These are phyloP conservation scores for Clostera curtula DNA, from an alignment of 2,888 invertebrate species.

Conservation along the genomic window DNA sequence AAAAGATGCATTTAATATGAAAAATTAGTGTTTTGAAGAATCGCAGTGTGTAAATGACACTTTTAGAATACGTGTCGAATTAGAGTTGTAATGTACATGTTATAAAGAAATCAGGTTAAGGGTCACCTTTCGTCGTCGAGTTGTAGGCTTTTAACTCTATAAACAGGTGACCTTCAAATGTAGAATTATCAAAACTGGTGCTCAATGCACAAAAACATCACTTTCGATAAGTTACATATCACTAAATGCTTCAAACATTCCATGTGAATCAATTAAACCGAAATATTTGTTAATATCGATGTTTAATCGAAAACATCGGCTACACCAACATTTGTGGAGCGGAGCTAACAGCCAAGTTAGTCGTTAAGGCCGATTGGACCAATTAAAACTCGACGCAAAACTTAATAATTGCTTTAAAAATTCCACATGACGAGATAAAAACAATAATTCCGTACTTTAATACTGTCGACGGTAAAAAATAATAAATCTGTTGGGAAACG, in stretches of 20 bases:
- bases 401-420: slow-evolving; percentile 72
- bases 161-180: not conserved
- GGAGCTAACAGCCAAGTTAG: slow-evolving; percentile 46
- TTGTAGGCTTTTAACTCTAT: too few relatives aligned
- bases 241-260: slow-evolving; percentile 14
- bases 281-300: slow-evolving; percentile 14
- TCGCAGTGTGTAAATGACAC: too few relatives aligned
- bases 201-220: not conserved
- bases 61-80: too few relatives aligned
- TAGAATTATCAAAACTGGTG: not conserved
- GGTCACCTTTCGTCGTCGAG: too few relatives aligned
- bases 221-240: not conserved
- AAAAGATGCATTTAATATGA: too few relatives aligned
- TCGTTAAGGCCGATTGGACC: slow-evolving; percentile 66
- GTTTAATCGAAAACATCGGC: slow-evolving; percentile 15
- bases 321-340: slow-evolving; percentile 34
- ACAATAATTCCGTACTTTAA: slow-evolving; percentile 72
- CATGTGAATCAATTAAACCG: slow-evolving; percentile 20
- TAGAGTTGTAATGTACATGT: too few relatives aligned
- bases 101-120: too few relatives aligned
- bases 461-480: slow-evolving; percentile 62
- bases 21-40: too few relatives aligned
- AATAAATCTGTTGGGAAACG: slow-evolving; percentile 54
- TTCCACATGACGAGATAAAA: slow-evolving; percentile 67
- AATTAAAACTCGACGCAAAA: slow-evolving; percentile 65